Evolutionary conservation across 2,113 vertebrate species (phyloP).

Genomic region (Trachemys scripta): DNA sequence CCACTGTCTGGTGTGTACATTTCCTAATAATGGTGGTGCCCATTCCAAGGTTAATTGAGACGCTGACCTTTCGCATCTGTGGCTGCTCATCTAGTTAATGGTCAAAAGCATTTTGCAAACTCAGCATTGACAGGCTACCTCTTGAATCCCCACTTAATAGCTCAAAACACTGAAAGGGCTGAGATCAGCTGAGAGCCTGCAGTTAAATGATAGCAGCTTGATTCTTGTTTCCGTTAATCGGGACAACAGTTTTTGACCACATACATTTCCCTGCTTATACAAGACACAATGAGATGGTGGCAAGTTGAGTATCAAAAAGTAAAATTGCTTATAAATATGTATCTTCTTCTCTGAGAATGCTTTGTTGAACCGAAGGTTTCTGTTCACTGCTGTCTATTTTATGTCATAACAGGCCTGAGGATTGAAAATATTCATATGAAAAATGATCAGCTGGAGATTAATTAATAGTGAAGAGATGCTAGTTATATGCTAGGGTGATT

Average conservation of each 20-base stretch:
- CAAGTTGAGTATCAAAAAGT: not conserved
- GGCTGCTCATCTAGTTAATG: not conserved
- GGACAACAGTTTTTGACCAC: not conserved
- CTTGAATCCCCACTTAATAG: slow-evolving; percentile 33
- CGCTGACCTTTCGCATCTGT: slow-evolving; percentile 72
- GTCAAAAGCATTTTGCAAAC: slow-evolving; percentile 61
- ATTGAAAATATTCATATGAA: not conserved
- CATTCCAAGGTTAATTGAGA: slow-evolving; percentile 83
- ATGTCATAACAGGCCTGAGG: not conserved
- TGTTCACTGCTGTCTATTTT: not conserved
- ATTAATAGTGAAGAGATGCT: not conserved
- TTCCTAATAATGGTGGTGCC: slow-evolving; percentile 66
- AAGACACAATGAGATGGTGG: not conserved
- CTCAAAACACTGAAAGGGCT: slow-evolving; percentile 21
- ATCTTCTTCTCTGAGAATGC: not conserved
- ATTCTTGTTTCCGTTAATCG: slow-evolving; percentile 20
- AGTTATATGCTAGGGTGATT: not conserved
- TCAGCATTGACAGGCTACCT: slow-evolving; percentile 68
- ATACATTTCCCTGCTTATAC: not conserved
- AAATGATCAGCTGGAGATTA: not conserved
- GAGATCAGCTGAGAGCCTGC: slow-evolving; percentile 26
- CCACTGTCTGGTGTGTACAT: slow-evolving; percentile 44
- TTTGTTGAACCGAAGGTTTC: not conserved
- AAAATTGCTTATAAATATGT: not conserved
- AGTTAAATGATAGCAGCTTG: slow-evolving; percentile 21